A percentile compares a stretch with the other conserved stretches of the same genome.
These are phyloP conservation scores for Mungos mungo DNA, from an alignment of 2,113 vertebrate species.

Conservation along the genomic window DNA sequence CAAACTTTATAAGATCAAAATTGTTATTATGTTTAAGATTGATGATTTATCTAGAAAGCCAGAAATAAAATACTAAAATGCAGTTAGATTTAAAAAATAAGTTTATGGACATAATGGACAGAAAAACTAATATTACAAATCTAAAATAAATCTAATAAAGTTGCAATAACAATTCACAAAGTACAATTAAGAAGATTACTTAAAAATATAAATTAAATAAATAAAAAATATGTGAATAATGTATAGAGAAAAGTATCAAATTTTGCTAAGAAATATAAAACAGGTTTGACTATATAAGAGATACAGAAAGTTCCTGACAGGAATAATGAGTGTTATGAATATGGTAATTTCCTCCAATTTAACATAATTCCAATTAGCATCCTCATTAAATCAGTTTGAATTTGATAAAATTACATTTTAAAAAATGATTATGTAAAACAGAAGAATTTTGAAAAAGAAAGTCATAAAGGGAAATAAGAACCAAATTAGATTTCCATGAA, in stretches of 20 bases:
- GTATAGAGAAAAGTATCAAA: neutral
- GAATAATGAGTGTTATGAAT: conserved; percentile 61
- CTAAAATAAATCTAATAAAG: conserved; percentile 1
- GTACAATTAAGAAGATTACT: neutral
- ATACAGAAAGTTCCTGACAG: conserved; percentile 13
- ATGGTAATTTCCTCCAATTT: conserved; percentile 44
- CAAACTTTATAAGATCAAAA: neutral
- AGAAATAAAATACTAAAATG: neutral
- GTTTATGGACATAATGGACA: neutral
- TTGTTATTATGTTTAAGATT: neutral
- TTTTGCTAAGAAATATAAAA: conserved; percentile 29
- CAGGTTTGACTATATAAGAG: neutral
- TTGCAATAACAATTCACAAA: conserved; percentile 14
- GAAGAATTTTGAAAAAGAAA: conserved; percentile 68
- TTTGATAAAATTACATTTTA: conserved; percentile 65
- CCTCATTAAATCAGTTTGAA: conserved; percentile 69
- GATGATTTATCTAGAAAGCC: neutral
- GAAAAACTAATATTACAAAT: neutral
- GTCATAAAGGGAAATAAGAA: conserved; percentile 62
- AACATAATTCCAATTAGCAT: conserved; percentile 69
- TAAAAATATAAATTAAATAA: conserved; percentile 22
- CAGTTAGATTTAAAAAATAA: neutral
- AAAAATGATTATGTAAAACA: conserved; percentile 57
- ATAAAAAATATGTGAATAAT: conserved; percentile 25
- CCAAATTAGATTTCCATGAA: conserved; percentile 56